These are phyloP conservation scores for Plebejus argus DNA, from an alignment of 2,888 invertebrate genomes.

Conservation along the genomic window DNA sequence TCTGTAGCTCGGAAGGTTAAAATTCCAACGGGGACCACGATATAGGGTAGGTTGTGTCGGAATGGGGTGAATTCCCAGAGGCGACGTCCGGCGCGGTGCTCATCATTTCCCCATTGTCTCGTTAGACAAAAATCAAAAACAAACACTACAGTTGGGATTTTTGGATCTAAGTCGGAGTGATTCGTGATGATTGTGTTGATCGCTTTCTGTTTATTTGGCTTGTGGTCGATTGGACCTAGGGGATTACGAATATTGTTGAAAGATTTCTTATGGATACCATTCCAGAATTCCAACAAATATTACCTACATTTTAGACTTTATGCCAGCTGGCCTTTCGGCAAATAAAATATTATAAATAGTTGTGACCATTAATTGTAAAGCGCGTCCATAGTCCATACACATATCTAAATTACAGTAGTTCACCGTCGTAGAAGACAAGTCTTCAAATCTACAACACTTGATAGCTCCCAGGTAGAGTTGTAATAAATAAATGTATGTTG, in stretches of 20 bases:
- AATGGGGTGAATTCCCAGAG: constrained; percentile 76
- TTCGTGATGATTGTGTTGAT: constrained; percentile 67
- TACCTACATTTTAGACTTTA: background rate
- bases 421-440: background rate
- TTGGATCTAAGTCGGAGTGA: constrained; percentile 71
- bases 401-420: background rate
- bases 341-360: background rate
- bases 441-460: background rate
- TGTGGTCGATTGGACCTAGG: constrained; percentile 64
- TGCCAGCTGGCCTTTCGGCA: background rate
- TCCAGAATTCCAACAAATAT: background rate
- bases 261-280: constrained; percentile 46
- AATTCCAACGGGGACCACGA: constrained; percentile 47
- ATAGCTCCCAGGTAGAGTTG: background rate
- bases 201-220: constrained; percentile 54
- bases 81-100: constrained; percentile 72
- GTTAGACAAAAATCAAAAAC: constrained; percentile 81
- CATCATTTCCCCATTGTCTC: constrained; percentile 82
- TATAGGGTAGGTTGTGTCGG: constrained; percentile 59
- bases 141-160: constrained; percentile 75
- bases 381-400: no score
- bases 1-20: constrained; percentile 52
- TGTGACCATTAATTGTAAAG: background rate
- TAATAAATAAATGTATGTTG: background rate
- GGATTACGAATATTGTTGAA: constrained; percentile 52